Evolutionary conservation across 2,797 vertebrate species (phyloP).

Genomic region (Semotilus atromaculatus): DNA sequence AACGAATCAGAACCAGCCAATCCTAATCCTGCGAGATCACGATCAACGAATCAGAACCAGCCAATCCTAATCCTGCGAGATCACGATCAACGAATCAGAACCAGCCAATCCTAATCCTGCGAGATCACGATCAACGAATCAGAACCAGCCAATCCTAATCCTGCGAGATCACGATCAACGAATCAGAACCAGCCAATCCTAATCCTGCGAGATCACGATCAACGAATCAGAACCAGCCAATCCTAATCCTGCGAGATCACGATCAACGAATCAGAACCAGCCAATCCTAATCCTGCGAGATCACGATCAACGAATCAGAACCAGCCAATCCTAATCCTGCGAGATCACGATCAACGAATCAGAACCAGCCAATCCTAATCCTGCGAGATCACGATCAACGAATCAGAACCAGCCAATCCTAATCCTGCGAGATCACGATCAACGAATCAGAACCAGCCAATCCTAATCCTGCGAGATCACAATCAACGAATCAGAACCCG

Average conservation of each 20-base stretch:
- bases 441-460: neutral
- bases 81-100: conserved; percentile 45
- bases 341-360: conserved; percentile 54
- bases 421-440: conserved; percentile 56
- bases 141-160: neutral
- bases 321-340: conserved; percentile 9
- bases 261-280: conserved; percentile 34
- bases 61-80: conserved; percentile 41
- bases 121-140: conserved; percentile 54
- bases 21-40: conserved; percentile 50
- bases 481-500: conserved; percentile 35
- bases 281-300: conserved; percentile 41
- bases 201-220: conserved; percentile 56
- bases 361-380: neutral
- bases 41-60: conserved; percentile 34
- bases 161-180: conserved; percentile 55
- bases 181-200: neutral
- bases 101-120: conserved; percentile 9
- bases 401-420: neutral
- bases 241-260: conserved; percentile 50
- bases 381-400: conserved; percentile 55
- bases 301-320: conserved; percentile 45
- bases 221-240: neutral
- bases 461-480: conserved; percentile 50
- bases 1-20: neutral